Evolutionary conservation across 2,888 invertebrate genomes (phyloP).

Genomic region (Cordilura impudica): DNA sequence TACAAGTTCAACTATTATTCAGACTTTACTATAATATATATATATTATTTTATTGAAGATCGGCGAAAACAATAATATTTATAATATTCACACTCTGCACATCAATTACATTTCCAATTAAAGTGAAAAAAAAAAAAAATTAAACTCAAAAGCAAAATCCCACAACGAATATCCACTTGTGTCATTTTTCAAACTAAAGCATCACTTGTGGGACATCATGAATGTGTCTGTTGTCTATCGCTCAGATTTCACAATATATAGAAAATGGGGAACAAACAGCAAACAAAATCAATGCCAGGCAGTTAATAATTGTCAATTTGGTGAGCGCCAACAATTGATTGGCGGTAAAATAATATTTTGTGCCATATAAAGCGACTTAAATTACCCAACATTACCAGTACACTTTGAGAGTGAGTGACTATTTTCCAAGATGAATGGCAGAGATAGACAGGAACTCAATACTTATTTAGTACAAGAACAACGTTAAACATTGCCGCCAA

Average conservation of each 20-base stretch:
- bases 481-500: constrained; percentile 47
- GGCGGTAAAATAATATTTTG: constrained; percentile 62
- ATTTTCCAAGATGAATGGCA: constrained; percentile 54
- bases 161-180: constrained; percentile 59
- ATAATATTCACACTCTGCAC: constrained; percentile 58
- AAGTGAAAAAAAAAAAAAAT: constrained; percentile 14
- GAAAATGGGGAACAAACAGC: background rate
- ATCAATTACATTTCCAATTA: constrained; percentile 44
- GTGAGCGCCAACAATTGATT: constrained; percentile 63
- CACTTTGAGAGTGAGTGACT: constrained; percentile 55
- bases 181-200: constrained; percentile 39
- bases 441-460: constrained; percentile 58
- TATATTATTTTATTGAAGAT: no score
- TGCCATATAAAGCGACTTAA: constrained; percentile 65
- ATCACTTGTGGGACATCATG: constrained; percentile 61
- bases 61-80: constrained; percentile 24
- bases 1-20: no score
- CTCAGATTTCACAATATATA: constrained; percentile 25
- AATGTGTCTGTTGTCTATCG: constrained; percentile 50
- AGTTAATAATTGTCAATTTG: constrained; percentile 63
- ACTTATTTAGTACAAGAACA: constrained; percentile 29
- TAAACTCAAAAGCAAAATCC: constrained; percentile 38
- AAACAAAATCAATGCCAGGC: constrained; percentile 44
- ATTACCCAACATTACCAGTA: constrained; percentile 60
- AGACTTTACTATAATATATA: no score